These are phyloP conservation scores for Bufo gargarizans DNA, from an alignment of 2,113 vertebrate species.

Conservation along the genomic window DNA sequence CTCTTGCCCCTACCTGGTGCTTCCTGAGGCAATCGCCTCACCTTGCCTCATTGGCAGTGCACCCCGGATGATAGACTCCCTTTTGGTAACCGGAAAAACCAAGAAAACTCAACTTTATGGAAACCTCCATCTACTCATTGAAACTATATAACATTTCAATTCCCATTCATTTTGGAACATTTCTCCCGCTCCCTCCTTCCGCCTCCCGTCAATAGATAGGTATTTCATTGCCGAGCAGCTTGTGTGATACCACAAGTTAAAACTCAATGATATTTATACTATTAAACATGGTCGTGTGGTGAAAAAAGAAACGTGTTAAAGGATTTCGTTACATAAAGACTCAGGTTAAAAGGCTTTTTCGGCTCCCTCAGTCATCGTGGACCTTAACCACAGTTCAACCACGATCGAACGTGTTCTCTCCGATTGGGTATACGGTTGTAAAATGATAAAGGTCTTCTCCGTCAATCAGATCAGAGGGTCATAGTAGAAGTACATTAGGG, in stretches of 20 bases:
- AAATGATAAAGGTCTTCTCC: slow-evolving; percentile 22
- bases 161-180: neutral
- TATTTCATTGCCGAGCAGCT: slow-evolving; percentile 13
- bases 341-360: slow-evolving; percentile 46
- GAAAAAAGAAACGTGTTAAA: slow-evolving; percentile 46
- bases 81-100: no score
- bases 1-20: no score
- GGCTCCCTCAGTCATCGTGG: slow-evolving; percentile 35
- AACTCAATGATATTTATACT: slow-evolving; percentile 40
- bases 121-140: neutral
- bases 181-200: neutral
- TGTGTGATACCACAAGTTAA: slow-evolving; percentile 54
- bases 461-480: slow-evolving; percentile 21
- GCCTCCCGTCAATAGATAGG: neutral
- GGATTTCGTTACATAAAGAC: slow-evolving; percentile 57
- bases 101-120: neutral
- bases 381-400: slow-evolving; percentile 56
- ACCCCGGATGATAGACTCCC: no score
- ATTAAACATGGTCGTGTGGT: slow-evolving; percentile 52
- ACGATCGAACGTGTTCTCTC: slow-evolving; percentile 46
- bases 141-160: neutral
- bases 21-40: no score
- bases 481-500: slow-evolving; percentile 2
- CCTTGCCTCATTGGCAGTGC: no score
- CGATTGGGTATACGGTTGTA: slow-evolving; percentile 4